Conservation (phyloP, 2,888 invertebrate genomes). For the Dysmachus trigonus region DNA sequence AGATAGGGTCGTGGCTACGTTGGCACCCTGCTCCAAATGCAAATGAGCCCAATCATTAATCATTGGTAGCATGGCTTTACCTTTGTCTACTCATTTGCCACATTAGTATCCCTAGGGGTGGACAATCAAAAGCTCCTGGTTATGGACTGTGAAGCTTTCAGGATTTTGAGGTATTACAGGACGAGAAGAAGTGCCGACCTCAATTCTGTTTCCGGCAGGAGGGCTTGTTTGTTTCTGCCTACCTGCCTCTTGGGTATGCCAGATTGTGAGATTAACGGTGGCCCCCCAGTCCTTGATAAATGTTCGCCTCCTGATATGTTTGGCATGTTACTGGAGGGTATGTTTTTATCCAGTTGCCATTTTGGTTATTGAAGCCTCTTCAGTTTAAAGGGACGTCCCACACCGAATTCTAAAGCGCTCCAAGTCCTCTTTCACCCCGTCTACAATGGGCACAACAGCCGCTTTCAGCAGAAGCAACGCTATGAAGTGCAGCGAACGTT, state of each 20-base stretch:
- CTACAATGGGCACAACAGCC: neutral
- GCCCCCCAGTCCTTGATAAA: constrained; percentile 15
- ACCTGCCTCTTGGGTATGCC: constrained; percentile 24
- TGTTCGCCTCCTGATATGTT: constrained; percentile 3
- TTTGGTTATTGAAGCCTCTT: neutral
- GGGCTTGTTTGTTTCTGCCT: neutral
- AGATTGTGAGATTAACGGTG: constrained; percentile 11
- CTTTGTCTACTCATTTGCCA: constrained; percentile 47
- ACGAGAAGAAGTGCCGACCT: constrained; percentile 24
- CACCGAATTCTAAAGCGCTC: constrained; percentile 2
- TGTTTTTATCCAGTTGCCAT: neutral
- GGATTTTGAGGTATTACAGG: constrained; percentile 37
- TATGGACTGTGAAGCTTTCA: constrained; percentile 34
- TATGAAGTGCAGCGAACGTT: neutral
- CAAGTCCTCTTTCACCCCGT: neutral
- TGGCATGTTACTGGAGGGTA: neutral
- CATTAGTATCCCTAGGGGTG: constrained; percentile 38
- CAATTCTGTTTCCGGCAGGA: constrained; percentile 12
- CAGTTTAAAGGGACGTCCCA: constrained; percentile 5
- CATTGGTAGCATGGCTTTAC: constrained; percentile 44
- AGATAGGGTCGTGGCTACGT: neutral
- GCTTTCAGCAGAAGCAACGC: neutral
- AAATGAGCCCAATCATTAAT: constrained; percentile 49
- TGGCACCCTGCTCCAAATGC: constrained; percentile 39
- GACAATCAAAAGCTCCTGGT: constrained; percentile 37